A percentile compares a stretch with the other conserved stretches of the same genome.
Conservation (phyloP, 2,797 vertebrate genomes). For the Coregonus ussuriensis region DNA sequence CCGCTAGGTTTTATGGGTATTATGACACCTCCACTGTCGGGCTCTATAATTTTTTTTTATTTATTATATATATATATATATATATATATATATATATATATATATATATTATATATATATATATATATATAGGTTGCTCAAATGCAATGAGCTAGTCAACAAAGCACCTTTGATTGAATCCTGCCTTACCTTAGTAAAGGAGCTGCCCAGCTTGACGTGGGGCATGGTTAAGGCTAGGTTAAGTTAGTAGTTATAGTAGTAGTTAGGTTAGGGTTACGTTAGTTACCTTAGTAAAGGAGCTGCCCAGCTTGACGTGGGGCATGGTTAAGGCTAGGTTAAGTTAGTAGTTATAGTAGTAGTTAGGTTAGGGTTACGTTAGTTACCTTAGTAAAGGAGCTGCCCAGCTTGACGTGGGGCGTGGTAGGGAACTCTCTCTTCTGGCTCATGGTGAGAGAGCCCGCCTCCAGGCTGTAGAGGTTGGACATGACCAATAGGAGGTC, state of each 20-base stretch:
- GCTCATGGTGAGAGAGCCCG: slow-evolving; percentile 95
- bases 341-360: background rate
- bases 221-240: slow-evolving; percentile 78
- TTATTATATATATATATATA: too few relatives aligned
- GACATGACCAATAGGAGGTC: slow-evolving; percentile 98
- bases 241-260: too few relatives aligned
- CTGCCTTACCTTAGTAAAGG: slow-evolving; percentile 87
- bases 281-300: slow-evolving; percentile 95
- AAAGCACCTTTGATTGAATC: too few relatives aligned
- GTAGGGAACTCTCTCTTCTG: slow-evolving; percentile 94
- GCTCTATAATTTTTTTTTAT: too few relatives aligned
- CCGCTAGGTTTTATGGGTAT: too few relatives aligned
- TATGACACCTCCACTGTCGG: too few relatives aligned
- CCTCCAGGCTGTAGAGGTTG: slow-evolving; percentile 96
- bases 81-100: too few relatives aligned
- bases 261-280: too few relatives aligned
- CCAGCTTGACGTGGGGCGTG: slow-evolving; percentile 93
- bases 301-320: slow-evolving; percentile 87
- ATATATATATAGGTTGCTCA: too few relatives aligned
- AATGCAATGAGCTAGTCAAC: too few relatives aligned
- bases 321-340: background rate
- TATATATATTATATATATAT: too few relatives aligned
- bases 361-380: background rate
- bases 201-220: slow-evolving; percentile 95
- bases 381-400: slow-evolving; percentile 98